Evolutionary conservation across 1,140 invertebrate genomes (phyloP).

Genomic region (Caerostris darwini): DNA sequence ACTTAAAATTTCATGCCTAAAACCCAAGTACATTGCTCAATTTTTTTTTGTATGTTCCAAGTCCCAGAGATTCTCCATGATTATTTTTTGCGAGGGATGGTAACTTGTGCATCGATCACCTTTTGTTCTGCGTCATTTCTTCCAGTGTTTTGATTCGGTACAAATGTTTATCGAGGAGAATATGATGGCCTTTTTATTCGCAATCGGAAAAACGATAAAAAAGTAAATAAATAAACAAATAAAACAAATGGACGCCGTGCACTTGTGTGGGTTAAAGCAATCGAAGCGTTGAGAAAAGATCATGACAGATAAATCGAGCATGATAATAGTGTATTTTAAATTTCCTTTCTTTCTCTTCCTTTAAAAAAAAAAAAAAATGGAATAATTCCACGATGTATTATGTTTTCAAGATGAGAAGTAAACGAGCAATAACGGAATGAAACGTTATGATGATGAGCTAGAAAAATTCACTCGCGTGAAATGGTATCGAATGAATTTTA

Average conservation of each 20-base stretch:
- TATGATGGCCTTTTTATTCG: slow-evolving; percentile 27
- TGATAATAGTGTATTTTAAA: background rate
- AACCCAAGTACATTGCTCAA: too few relatives aligned
- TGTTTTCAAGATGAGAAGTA: too few relatives aligned
- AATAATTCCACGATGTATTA: too few relatives aligned
- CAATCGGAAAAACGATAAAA: slow-evolving; percentile 7
- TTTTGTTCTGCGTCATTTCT: slow-evolving; percentile 35
- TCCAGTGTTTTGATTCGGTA: background rate
- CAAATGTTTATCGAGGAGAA: slow-evolving; percentile 8
- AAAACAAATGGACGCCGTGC: background rate
- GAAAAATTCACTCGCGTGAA: too few relatives aligned
- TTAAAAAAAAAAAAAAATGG: too few relatives aligned
- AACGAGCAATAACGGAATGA: too few relatives aligned
- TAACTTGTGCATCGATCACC: background rate
- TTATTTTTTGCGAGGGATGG: background rate
- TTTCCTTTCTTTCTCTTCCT: too few relatives aligned
- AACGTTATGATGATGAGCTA: too few relatives aligned
- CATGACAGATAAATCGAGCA: background rate
- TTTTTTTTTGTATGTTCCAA: background rate
- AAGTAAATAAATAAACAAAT: background rate
- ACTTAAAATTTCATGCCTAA: too few relatives aligned
- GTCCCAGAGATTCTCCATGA: background rate
- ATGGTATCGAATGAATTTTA: too few relatives aligned
- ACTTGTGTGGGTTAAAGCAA: background rate
- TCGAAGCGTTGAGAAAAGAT: background rate